A percentile compares a stretch with the other conserved stretches of the same genome.
Evolutionary conservation across 1,140 invertebrate genomes (phyloP).

Genomic region (Goniozus legneri): DNA sequence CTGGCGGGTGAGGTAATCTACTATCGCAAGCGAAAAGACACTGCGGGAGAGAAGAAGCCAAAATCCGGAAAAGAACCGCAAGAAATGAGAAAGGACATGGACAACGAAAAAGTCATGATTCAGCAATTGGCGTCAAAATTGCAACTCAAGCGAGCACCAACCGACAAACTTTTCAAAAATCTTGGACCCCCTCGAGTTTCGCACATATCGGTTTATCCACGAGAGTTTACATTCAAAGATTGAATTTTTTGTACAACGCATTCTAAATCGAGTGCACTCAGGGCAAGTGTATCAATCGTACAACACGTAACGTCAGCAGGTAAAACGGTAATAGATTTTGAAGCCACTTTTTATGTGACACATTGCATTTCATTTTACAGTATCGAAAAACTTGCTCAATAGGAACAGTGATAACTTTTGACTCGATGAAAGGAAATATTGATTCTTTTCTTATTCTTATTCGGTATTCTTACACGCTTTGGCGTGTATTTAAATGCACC

Average conservation of each 20-base stretch:
- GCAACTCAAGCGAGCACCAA: slow-evolving; percentile 51
- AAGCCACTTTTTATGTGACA: too few relatives aligned
- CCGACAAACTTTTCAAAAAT: slow-evolving; percentile 33
- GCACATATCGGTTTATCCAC: slow-evolving; percentile 56
- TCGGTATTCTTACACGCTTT: too few relatives aligned
- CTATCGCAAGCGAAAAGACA: slow-evolving; percentile 64
- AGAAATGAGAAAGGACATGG: slow-evolving; percentile 21
- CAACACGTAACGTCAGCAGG: too few relatives aligned
- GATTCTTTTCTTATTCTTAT: too few relatives aligned
- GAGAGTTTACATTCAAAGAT: slow-evolving; percentile 46
- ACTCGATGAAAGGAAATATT: too few relatives aligned
- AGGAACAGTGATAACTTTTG: too few relatives aligned
- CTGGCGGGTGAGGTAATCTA: slow-evolving; percentile 76
- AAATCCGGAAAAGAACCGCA: slow-evolving; percentile 32
- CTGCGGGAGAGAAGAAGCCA: slow-evolving; percentile 40
- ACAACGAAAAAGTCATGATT: slow-evolving; percentile 35
- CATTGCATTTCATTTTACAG: too few relatives aligned
- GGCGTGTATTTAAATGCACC: too few relatives aligned
- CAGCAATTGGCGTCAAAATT: slow-evolving; percentile 41
- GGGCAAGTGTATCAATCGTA: too few relatives aligned
- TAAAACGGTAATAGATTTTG: too few relatives aligned
- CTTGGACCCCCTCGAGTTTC: slow-evolving; percentile 43
- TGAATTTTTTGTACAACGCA: slow-evolving; percentile 15
- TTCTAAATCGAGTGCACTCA: not conserved
- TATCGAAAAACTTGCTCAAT: too few relatives aligned